Percentiles rank a stretch among this genome's conserved stretches.
These are phyloP conservation scores for Chaetodon trifascialis DNA, from an alignment of 2,113 vertebrate genomes.

Conservation along the genomic window DNA sequence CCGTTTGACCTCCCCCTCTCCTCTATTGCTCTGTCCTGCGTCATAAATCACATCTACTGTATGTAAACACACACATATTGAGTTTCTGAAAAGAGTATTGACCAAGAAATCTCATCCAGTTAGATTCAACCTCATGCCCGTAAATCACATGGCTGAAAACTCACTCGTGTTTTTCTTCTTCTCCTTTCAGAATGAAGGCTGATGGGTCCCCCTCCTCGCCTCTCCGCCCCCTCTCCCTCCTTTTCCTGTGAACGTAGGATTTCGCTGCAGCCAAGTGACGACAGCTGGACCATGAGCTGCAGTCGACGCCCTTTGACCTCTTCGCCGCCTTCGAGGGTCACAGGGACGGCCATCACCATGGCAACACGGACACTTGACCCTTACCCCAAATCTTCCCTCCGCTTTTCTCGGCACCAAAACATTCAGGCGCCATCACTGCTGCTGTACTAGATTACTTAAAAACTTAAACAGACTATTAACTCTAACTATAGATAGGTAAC, in stretches of 20 bases:
- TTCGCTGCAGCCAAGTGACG: slow-evolving; percentile 62
- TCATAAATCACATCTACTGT: slow-evolving; percentile 53
- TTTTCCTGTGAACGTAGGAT: slow-evolving; percentile 62
- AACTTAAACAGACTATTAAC: slow-evolving; percentile 66
- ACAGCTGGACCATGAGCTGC: slow-evolving; percentile 80
- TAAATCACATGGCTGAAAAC: slow-evolving; percentile 38
- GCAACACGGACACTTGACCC: slow-evolving; percentile 82
- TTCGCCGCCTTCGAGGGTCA: slow-evolving; percentile 68
- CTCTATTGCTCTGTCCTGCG: slow-evolving; percentile 16
- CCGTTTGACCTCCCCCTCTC: slow-evolving; percentile 56
- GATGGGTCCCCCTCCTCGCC: slow-evolving; percentile 13
- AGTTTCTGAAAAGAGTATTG: neutral
- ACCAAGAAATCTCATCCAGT: slow-evolving; percentile 8
- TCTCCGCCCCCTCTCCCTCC: slow-evolving; percentile 5
- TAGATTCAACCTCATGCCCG: neutral
- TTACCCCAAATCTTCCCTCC: slow-evolving; percentile 64
- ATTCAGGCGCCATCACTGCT: slow-evolving; percentile 77
- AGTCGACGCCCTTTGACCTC: slow-evolving; percentile 75
- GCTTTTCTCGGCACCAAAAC: slow-evolving; percentile 71
- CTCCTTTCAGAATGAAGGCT: slow-evolving; percentile 76
- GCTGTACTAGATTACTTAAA: slow-evolving; percentile 74
- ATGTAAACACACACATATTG: slow-evolving; percentile 3
- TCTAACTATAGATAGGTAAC: slow-evolving; percentile 60
- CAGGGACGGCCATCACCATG: slow-evolving; percentile 72
- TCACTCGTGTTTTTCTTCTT: slow-evolving; percentile 31